phyloP scores from a whole-genome alignment of 1,140 invertebrate species.

The Oscheius sp. region DNA sequence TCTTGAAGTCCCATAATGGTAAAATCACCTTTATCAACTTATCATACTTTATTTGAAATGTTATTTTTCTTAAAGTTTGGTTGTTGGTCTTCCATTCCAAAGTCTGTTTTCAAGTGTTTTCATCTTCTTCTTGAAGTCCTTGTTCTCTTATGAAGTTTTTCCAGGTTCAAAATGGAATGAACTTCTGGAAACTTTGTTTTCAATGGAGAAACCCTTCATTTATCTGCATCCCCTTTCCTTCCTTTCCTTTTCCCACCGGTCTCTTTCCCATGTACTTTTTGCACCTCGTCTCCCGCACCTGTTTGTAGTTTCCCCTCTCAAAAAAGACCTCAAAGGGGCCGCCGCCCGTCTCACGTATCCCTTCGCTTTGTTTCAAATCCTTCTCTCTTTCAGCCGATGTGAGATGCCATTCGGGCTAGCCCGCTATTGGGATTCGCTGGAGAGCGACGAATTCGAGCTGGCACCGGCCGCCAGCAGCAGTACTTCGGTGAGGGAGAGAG shows the following conservation, averaged over 20 bases:
- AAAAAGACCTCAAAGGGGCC: background rate
- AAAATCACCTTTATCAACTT: too few relatives aligned
- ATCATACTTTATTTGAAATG: too few relatives aligned
- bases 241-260: background rate
- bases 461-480: too few relatives aligned
- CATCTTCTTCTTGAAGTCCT: too few relatives aligned
- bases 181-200: too few relatives aligned
- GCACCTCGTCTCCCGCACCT: background rate
- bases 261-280: background rate
- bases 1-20: too few relatives aligned
- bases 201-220: too few relatives aligned
- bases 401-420: slow-evolving; percentile 4
- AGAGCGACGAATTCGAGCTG: background rate
- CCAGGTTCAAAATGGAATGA: too few relatives aligned
- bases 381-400: background rate
- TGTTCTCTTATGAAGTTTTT: too few relatives aligned
- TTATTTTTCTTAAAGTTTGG: too few relatives aligned
- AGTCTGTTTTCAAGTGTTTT: too few relatives aligned
- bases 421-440: slow-evolving; percentile 3
- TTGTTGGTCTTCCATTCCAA: too few relatives aligned
- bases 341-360: background rate
- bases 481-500: background rate
- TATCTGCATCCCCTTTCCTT: background rate
- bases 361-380: background rate
- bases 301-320: background rate